Evolutionary conservation across 2,113 vertebrate genomes (phyloP).

Genomic region (Reinhardtius hippoglossoides): DNA sequence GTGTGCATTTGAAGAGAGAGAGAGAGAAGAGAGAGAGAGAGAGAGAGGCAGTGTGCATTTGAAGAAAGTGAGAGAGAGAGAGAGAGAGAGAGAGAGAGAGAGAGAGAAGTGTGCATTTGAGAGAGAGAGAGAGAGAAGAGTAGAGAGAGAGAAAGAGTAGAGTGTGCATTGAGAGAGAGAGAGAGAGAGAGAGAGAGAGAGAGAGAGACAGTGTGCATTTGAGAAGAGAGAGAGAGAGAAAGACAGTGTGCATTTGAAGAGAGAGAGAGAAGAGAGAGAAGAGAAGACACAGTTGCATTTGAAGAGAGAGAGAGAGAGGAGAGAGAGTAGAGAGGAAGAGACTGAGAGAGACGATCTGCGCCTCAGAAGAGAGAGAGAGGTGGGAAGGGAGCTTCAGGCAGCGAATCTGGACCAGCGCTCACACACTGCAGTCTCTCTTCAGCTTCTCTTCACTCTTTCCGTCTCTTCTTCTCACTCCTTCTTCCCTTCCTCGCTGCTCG

Average conservation of each 20-base stretch:
- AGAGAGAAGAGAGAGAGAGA: background rate
- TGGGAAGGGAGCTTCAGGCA: constrained; percentile 76
- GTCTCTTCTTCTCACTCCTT: constrained; percentile 38
- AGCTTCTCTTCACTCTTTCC: constrained; percentile 44
- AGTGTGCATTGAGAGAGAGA: too few species aligned
- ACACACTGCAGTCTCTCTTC: constrained; percentile 82
- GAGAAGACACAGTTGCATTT: too few species aligned
- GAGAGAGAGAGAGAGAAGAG: constrained; percentile 2
- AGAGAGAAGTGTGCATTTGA: constrained; percentile 47
- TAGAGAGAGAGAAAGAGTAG: too few species aligned
- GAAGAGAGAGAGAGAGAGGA: constrained; percentile 52
- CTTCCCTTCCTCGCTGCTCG: constrained; percentile 14
- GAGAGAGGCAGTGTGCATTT: constrained; percentile 58
- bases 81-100: constrained; percentile 48
- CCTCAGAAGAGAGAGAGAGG: constrained; percentile 44
- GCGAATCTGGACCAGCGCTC: constrained; percentile 74
- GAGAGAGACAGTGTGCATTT: too few species aligned
- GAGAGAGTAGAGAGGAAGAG: constrained; percentile 23
- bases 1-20: too few species aligned
- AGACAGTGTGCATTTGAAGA: too few species aligned
- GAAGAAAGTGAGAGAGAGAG: background rate
- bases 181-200: too few species aligned
- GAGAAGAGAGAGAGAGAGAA: too few species aligned
- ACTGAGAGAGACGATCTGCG: constrained; percentile 47
- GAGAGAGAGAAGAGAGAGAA: constrained; percentile 48